Percentiles rank a stretch among this genome's conserved stretches.
Conservation (phyloP, 1,140 invertebrate genomes). For the Drosophila hydei region DNA sequence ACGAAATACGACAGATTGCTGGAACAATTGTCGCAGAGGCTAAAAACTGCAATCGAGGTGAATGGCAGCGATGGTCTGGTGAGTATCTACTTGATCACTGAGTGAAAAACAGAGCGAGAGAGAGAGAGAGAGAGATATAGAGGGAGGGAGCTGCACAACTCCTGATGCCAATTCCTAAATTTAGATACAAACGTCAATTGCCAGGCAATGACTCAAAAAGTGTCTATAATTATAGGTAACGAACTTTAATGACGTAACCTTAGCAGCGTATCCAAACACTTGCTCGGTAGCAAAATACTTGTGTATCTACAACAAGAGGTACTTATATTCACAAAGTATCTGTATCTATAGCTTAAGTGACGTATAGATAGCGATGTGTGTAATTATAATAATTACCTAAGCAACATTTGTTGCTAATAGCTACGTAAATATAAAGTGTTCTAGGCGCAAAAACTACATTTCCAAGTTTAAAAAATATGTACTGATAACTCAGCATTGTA, state of each 20-base stretch:
- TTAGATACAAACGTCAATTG: slow-evolving; percentile 40
- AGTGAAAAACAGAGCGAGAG: slow-evolving; percentile 11
- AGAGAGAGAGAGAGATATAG: neutral
- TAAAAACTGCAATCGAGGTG: slow-evolving; percentile 84
- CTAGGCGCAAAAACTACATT: no score
- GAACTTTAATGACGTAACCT: neutral
- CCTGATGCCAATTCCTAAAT: slow-evolving; percentile 54
- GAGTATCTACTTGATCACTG: slow-evolving; percentile 82
- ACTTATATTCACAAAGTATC: neutral
- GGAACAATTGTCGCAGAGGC: slow-evolving; percentile 88
- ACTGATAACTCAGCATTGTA: no score
- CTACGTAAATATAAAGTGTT: no score
- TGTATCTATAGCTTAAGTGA: slow-evolving; percentile 7
- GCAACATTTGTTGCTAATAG: no score
- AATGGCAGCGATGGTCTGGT: slow-evolving; percentile 86
- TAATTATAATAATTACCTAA: no score
- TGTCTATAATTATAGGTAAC: slow-evolving; percentile 2
- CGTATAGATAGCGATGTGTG: neutral
- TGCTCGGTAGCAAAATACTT: neutral
- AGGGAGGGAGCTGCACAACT: slow-evolving; percentile 2
- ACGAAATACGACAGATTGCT: slow-evolving; percentile 91
- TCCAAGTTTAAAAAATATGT: no score
- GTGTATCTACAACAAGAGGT: neutral
- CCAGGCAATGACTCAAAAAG: slow-evolving; percentile 21
- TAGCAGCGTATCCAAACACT: neutral